A percentile compares a stretch with the other conserved stretches of the same genome.
Evolutionary conservation across 2,888 invertebrate genomes (phyloP).

Genomic region (Apamea sordens): DNA sequence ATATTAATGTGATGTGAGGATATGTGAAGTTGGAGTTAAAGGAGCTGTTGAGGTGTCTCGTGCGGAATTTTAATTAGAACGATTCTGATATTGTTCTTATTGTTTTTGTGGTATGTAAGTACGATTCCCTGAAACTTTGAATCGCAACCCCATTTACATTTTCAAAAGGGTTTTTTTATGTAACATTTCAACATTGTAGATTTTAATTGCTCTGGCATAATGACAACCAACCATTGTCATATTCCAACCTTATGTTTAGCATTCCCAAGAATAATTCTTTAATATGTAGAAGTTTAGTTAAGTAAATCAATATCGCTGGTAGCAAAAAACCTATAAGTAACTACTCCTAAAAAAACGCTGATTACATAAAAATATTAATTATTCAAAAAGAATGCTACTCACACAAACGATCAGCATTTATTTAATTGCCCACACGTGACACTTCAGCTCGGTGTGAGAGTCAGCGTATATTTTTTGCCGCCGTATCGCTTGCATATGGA

Average conservation of each 20-base stretch:
- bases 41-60: slow-evolving; percentile 33
- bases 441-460: slow-evolving; percentile 43
- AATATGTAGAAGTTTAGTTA: neutral
- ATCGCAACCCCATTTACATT: too few species aligned
- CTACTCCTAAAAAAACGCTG: neutral
- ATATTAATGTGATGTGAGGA: slow-evolving; percentile 47
- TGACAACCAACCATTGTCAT: neutral
- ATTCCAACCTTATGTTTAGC: neutral
- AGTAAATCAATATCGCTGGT: neutral
- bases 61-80: slow-evolving; percentile 41
- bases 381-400: neutral
- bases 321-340: neutral
- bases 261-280: neutral
- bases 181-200: neutral
- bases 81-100: slow-evolving; percentile 9
- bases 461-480: slow-evolving; percentile 34
- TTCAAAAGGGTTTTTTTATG: too few species aligned
- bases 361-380: neutral
- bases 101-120: neutral
- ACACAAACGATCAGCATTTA: slow-evolving; percentile 12
- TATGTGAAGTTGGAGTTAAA: slow-evolving; percentile 17
- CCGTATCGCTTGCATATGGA: slow-evolving; percentile 47
- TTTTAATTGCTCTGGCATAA: neutral
- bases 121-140: neutral
- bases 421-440: neutral